Base-by-base conservation (phyloP, 2,113 vertebrate genomes). In the Gallinago jamesoni region DNA sequence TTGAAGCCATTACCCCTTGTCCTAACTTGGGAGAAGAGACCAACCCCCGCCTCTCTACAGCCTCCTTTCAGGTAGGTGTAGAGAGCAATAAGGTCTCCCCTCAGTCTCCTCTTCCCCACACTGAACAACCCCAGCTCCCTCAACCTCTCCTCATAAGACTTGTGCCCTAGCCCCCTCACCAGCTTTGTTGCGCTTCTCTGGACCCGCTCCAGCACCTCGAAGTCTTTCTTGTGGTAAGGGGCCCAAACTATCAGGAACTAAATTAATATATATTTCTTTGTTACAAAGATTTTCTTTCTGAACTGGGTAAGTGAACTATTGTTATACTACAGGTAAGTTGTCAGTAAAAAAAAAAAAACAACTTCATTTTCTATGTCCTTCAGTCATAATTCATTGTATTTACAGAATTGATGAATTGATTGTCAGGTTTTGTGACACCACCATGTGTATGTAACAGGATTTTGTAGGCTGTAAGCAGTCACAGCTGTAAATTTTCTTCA, bases 311-410 rank as follows among this genome's bases (percentile, higher is more conserved):
- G 12, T 37, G 39, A 73, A 43, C 21, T 81, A 43, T 39, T 73
- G 15, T 3, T 79, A 35, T 43, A 31, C 4, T 55, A 41, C 6
- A 77, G 8, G 15, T 27, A 87, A 66, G 1, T 7, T 52, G 12
- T 37, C 20, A 53, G 10, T 1, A 35, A 22, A 33, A 31, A 39
- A 31, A 6, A 21, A 17, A 52, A 9, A 9, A 1, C 2, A 2
- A 27, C 45, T 63, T 66, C 0, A 41, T 69, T 81, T 81, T 60
- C 20, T 41, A 1, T 50, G 11, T 62, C 4, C 74, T 69, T 82
- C 45, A 24, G 6, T 73, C 25, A 31, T 57, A 69, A 69, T 28
- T 87, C 6, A n/a, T 48, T 56, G 14, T n/a, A 37, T 45, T 55
- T n/a, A 80, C 15, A 35, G 35, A 84, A 64, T 1, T 48, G 8